Evolutionary conservation across 1,140 invertebrate genomes (phyloP).

Genomic region (Araneus ventricosus): DNA sequence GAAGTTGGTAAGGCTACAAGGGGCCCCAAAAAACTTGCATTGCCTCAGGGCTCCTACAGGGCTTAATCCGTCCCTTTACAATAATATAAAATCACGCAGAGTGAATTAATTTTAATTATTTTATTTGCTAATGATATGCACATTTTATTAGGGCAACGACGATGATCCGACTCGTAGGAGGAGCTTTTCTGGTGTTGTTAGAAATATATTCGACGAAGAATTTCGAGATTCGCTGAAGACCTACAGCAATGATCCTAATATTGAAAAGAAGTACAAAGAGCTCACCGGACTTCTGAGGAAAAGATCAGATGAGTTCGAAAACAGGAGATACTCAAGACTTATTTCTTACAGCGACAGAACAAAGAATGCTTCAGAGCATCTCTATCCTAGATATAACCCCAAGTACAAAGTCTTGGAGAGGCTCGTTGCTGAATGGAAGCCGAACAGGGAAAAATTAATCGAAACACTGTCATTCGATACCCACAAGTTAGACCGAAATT

Average conservation of each 20-base stretch:
- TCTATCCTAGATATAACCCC: neutral
- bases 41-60: no score
- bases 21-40: no score
- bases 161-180: no score
- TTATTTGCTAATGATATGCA: no score
- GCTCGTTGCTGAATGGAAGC: constrained; percentile 17
- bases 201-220: neutral
- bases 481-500: neutral
- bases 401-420: neutral
- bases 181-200: neutral
- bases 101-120: no score
- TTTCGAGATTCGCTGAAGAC: neutral
- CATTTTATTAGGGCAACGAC: no score
- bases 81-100: no score
- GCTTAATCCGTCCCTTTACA: no score
- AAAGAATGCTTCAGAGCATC: neutral
- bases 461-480: neutral
- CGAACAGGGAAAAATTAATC: neutral
- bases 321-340: neutral
- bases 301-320: neutral
- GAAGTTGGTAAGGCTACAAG: no score
- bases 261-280: neutral
- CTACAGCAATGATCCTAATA: neutral
- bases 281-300: neutral
- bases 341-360: neutral